Percentiles rank a stretch among this genome's conserved stretches.
Evolutionary conservation across 2,888 invertebrate species (phyloP).

Genomic region (Troides oblongomaculatus): DNA sequence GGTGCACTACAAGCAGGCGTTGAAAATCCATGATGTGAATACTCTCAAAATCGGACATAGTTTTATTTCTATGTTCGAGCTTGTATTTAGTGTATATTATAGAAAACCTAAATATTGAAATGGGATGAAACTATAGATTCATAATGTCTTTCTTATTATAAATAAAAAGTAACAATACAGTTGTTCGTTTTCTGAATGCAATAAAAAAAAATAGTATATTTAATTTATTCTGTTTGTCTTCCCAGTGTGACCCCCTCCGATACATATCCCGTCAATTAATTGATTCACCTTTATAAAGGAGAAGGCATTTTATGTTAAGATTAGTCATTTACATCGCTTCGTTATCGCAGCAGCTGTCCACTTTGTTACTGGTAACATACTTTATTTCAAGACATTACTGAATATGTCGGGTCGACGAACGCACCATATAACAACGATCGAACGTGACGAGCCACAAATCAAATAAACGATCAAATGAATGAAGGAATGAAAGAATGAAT

Average conservation of each 20-base stretch:
- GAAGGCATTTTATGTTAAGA: constrained; percentile 40
- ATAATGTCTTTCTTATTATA: too few species aligned
- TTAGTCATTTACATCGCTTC: constrained; percentile 42
- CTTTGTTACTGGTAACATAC: neutral
- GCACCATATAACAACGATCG: neutral
- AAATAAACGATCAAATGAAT: too few species aligned
- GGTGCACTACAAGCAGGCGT: too few species aligned
- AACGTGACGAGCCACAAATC: too few species aligned
- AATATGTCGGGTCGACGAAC: neutral
- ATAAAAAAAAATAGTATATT: neutral
- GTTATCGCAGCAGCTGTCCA: constrained; percentile 32
- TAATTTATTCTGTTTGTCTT: neutral
- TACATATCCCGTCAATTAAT: constrained; percentile 61
- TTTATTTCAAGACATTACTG: neutral
- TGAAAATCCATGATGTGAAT: too few species aligned
- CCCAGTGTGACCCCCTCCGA: constrained; percentile 46
- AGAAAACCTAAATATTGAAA: too few species aligned
- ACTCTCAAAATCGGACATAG: too few species aligned
- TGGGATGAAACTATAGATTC: too few species aligned
- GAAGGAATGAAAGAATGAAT: too few species aligned
- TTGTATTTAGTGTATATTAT: too few species aligned
- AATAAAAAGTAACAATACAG: too few species aligned
- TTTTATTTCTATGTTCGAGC: too few species aligned
- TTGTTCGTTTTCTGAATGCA: neutral
- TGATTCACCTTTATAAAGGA: constrained; percentile 63